Conservation (phyloP, 2,797 vertebrate genomes). For the Galaxias olidus region DNA sequence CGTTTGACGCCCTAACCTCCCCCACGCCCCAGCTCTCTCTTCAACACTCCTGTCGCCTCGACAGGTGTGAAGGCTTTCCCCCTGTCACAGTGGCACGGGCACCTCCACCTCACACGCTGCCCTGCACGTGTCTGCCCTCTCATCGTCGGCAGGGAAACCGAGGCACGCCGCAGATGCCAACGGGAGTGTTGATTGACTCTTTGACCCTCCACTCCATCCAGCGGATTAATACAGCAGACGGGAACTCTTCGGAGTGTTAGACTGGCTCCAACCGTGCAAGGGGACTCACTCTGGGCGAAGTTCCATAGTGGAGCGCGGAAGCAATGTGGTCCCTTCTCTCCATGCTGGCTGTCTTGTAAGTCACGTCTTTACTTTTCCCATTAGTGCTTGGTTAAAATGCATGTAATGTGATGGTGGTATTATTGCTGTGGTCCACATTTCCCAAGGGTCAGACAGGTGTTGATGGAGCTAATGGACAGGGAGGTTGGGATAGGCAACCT, state of each 20-base stretch:
- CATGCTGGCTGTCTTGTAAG: slow-evolving; percentile 85
- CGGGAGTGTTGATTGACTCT: slow-evolving; percentile 71
- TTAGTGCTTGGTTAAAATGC: not conserved
- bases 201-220: slow-evolving; percentile 68
- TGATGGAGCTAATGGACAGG: slow-evolving; percentile 49
- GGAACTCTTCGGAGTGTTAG: slow-evolving; percentile 68
- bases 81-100: slow-evolving; percentile 73
- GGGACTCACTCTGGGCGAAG: slow-evolving; percentile 73
- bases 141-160: slow-evolving; percentile 63
- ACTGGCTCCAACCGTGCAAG: slow-evolving; percentile 72
- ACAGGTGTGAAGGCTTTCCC: slow-evolving; percentile 72
- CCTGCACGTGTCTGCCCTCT: slow-evolving; percentile 40
- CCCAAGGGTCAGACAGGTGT: not conserved
- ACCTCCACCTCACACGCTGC: slow-evolving; percentile 48
- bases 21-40: slow-evolving; percentile 39
- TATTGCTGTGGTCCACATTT: slow-evolving; percentile 27
- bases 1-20: slow-evolving; percentile 56
- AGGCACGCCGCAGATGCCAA: slow-evolving; percentile 74
- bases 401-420: too few species aligned
- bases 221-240: slow-evolving; percentile 67
- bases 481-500: slow-evolving; percentile 39
- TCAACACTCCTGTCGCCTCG: slow-evolving; percentile 54
- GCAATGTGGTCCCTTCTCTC: slow-evolving; percentile 83
- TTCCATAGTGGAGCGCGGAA: slow-evolving; percentile 79
- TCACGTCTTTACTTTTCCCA: slow-evolving; percentile 42